phyloP scores from a whole-genome alignment of 92 coral and sea anemone genomes.

The Galaxea fascicularis region DNA sequence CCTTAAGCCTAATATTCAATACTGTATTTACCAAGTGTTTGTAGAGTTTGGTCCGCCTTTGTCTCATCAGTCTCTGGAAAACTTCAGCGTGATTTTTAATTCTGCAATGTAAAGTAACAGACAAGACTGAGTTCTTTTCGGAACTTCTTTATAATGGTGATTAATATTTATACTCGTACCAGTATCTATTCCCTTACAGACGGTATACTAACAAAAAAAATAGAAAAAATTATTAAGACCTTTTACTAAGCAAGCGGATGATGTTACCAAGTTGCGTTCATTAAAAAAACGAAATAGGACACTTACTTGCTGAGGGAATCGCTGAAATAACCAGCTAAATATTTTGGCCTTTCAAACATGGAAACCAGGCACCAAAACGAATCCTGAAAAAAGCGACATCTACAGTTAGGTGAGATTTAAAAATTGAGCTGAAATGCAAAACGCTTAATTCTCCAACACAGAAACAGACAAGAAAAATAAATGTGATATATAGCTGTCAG shows the following conservation, averaged over 20 bases:
- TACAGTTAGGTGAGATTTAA: not conserved
- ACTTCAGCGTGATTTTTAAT: constrained; percentile 93
- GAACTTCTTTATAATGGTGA: too few species aligned
- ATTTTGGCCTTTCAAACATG: constrained; percentile 94
- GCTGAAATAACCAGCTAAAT: constrained; percentile 91
- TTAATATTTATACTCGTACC: not conserved
- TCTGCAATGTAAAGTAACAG: constrained; percentile 43
- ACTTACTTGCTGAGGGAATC: constrained; percentile 93
- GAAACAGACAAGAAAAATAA: too few species aligned
- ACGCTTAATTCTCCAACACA: too few species aligned
- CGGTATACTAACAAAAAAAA: not conserved
- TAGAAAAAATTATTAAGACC: not conserved
- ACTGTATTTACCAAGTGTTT: constrained; percentile 77
- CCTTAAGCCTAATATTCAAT: not conserved
- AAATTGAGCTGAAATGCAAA: too few species aligned
- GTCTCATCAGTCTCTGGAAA: constrained; percentile 88
- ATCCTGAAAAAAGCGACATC: constrained; percentile 53
- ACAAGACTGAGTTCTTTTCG: too few species aligned
- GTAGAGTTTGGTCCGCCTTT: constrained; percentile 74
- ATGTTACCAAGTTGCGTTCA: too few species aligned
- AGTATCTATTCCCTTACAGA: not conserved
- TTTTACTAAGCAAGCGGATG: not conserved
- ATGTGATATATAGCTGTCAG: not conserved
- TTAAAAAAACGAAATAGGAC: not conserved
- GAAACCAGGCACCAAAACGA: constrained; percentile 98